Evolutionary conservation across 2,888 invertebrate species (phyloP), one percentile per base, ranked within the genome.

Genomic region (Stegophylla sp.): DNA sequence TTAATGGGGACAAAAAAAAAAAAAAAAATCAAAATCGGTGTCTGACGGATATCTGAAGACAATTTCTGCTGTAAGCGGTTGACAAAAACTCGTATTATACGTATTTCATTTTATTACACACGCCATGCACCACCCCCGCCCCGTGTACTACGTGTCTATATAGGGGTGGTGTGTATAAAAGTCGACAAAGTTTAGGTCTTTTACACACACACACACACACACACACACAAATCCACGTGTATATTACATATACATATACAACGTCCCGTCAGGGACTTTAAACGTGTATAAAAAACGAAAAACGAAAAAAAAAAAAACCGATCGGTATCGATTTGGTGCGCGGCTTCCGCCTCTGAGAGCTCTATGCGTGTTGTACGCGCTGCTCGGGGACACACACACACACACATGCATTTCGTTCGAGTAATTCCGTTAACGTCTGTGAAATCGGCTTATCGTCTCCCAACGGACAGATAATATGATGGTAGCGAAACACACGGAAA

Each of bases 361-460:
- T n/a, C n/a, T n/a, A n/a, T n/a, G n/a, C 48, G 73, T 41, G 45
- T 45, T 15, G 12, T 61, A 41, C 12, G 63, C 20, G 1, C 61
- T 9, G 23, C 61, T 20, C 20, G 20, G 20, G 34, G 53, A 34
- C n/a, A 53, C 53, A n/a, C 28, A 34, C 34, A 28, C 51, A n/a
- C n/a, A n/a, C 48, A 20, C 53, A n/a, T 48, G 51, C 34, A 28
- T 64, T 74, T n/a, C 34, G 51, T 74, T 63, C 17, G 10, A 48
- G 51, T 75, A 64, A 53, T 75, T 75, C 64, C 51, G 74, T 74
- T 74, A 74, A 64, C 74, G 74, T 64, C 64, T 53, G 53, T 75
- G 13, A 75, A 75, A 75, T 75, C 63, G 75, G 64, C 75, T 75
- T 75, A 75, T 64, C 41, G 64, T 64, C n/a, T n/a, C 64, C 75